A percentile compares a stretch with the other conserved stretches of the same genome.
phyloP scores from a whole-genome alignment of 2,797 vertebrate species.

The Protosalanx chinensis region DNA sequence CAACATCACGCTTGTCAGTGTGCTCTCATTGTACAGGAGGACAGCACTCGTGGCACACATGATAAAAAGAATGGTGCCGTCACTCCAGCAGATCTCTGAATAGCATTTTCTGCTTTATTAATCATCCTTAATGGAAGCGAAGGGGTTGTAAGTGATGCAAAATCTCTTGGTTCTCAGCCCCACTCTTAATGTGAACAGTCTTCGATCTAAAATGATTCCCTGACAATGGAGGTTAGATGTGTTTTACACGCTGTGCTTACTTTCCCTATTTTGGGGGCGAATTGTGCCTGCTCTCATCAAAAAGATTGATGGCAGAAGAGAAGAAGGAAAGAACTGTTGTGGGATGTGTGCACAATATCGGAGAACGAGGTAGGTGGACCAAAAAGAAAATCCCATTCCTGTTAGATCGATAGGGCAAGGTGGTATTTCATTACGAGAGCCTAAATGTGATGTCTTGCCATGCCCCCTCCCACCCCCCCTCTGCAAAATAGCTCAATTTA shows the following conservation, averaged over 20 bases:
- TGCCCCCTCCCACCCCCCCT: conserved; percentile 28
- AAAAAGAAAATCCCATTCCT: conserved; percentile 51
- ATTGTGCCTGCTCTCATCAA: conserved; percentile 57
- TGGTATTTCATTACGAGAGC: conserved; percentile 49
- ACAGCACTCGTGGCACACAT: conserved; percentile 57
- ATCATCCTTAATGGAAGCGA: conserved; percentile 76
- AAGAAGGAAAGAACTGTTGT: conserved; percentile 47
- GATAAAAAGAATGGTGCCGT: conserved; percentile 72
- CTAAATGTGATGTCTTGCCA: conserved; percentile 31
- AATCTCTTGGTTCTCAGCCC: conserved; percentile 65
- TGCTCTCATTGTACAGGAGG: conserved; percentile 39
- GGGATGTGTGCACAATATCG: conserved; percentile 43
- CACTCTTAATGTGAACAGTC: conserved; percentile 58
- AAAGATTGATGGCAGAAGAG: conserved; percentile 61
- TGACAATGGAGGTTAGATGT: conserved; percentile 64
- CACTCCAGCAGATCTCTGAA: conserved; percentile 75
- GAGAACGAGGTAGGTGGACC: conserved; percentile 51
- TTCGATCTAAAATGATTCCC: conserved; percentile 65
- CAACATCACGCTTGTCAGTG: conserved; percentile 37
- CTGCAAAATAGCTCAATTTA: neutral
- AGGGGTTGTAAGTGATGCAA: conserved; percentile 67
- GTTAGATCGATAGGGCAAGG: conserved; percentile 47
- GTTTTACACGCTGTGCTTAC: conserved; percentile 69
- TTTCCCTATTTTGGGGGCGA: conserved; percentile 61
- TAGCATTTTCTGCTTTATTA: conserved; percentile 80